Percentiles rank a stretch among this genome's conserved stretches.
Evolutionary conservation across 92 coral and sea anemone species (phyloP).

Genomic region (Blastomussa wellsi): DNA sequence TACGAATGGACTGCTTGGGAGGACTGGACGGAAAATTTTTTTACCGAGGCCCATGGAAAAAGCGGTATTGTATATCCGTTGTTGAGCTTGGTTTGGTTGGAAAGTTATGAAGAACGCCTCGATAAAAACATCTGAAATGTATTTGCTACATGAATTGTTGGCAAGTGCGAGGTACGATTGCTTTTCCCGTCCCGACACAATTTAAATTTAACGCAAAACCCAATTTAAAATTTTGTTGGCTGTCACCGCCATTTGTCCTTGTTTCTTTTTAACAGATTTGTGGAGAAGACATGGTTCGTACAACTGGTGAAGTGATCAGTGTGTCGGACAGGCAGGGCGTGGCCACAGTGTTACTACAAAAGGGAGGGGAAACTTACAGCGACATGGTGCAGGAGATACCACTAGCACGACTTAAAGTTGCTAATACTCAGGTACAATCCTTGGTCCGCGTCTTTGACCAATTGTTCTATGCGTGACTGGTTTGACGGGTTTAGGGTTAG

Average conservation of each 20-base stretch:
- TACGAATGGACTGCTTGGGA: too few species aligned
- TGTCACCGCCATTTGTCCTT: too few species aligned
- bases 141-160: neutral
- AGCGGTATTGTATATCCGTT: too few species aligned
- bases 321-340: conserved; percentile 73
- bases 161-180: too few species aligned
- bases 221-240: neutral
- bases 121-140: neutral
- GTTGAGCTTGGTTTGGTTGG: neutral
- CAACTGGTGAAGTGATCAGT: conserved; percentile 67
- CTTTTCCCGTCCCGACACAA: too few species aligned
- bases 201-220: neutral
- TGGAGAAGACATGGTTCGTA: conserved; percentile 76
- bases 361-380: conserved; percentile 39
- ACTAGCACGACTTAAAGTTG: conserved; percentile 63
- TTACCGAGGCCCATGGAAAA: too few species aligned
- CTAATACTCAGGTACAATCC: conserved; percentile 48
- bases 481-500: too few species aligned
- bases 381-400: conserved; percentile 67
- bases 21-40: too few species aligned
- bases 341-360: conserved; percentile 65
- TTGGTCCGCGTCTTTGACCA: neutral
- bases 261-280: conserved; percentile 43
- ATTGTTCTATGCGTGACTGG: too few species aligned
- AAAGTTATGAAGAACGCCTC: too few species aligned